These are phyloP conservation scores for Drosophila anceps DNA, from an alignment of 2,888 invertebrate genomes.

Conservation along the genomic window DNA sequence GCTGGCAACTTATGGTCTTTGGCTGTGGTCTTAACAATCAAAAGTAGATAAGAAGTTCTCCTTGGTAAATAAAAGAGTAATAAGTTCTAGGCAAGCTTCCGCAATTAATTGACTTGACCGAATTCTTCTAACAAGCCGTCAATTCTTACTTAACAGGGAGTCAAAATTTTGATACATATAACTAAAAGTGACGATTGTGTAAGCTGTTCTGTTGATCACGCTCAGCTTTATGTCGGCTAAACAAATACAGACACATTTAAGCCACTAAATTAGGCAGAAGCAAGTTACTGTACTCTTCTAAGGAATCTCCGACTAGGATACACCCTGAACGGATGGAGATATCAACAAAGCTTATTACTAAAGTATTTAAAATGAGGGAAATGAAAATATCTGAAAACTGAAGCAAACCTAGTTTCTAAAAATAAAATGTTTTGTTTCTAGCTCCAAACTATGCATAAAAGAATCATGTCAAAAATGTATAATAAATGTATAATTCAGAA, in stretches of 20 bases:
- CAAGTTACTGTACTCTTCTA: not conserved
- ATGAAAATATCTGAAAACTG: not conserved
- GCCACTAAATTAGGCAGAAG: not conserved
- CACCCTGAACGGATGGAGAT: not conserved
- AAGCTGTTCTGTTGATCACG: not conserved
- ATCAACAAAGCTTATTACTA: too few relatives aligned
- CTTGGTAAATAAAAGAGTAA: not conserved
- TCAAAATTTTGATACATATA: not conserved
- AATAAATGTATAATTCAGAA: not conserved
- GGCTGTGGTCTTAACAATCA: not conserved
- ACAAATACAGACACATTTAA: not conserved
- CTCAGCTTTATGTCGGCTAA: not conserved
- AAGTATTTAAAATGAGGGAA: not conserved
- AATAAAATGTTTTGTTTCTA: not conserved
- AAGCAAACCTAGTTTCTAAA: not conserved
- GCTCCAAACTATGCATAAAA: not conserved
- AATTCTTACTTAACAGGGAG: not conserved
- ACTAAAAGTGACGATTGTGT: not conserved
- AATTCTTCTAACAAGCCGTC: not conserved
- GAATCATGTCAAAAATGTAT: not conserved
- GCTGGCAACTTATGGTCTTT: not conserved
- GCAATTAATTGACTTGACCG: conserved; percentile 7
- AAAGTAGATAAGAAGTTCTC: conserved; percentile 5
- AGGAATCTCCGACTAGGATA: not conserved
- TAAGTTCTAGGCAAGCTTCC: not conserved